Percentiles rank a stretch among this genome's conserved stretches.
phyloP scores from a whole-genome alignment of 2,113 vertebrate species.

The Vireo altiloquus region DNA sequence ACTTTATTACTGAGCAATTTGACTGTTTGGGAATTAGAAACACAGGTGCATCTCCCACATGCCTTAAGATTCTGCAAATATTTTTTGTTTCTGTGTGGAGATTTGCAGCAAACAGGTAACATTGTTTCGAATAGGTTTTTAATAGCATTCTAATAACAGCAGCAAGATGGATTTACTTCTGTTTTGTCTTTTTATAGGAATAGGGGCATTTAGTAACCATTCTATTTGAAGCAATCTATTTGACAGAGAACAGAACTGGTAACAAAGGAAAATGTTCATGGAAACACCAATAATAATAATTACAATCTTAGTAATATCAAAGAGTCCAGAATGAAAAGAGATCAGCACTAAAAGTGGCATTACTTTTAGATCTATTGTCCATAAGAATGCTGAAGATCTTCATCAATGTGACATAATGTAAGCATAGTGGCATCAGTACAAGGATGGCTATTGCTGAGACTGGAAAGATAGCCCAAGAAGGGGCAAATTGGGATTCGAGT shows the following conservation, averaged over 20 bases:
- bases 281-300: not conserved
- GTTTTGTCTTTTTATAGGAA: not conserved
- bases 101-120: not conserved
- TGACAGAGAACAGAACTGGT: not conserved
- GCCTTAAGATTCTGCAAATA: not conserved
- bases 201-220: conserved; percentile 21
- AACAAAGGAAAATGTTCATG: not conserved
- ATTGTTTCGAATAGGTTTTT: conserved; percentile 1
- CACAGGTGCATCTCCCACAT: conserved; percentile 24
- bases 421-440: not conserved
- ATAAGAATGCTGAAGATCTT: not conserved
- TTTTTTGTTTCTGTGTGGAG: conserved; percentile 6
- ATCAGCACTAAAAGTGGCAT: not conserved
- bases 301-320: not conserved
- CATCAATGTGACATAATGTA: too few species aligned
- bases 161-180: not conserved
- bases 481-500: not conserved
- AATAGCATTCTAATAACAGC: conserved; percentile 6
- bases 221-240: conserved; percentile 30
- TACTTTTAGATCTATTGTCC: not conserved
- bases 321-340: not conserved
- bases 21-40: conserved; percentile 43
- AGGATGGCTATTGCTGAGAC: not conserved
- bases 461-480: not conserved
- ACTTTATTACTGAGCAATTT: conserved; percentile 46